phyloP scores from a whole-genome alignment of 1,140 invertebrate species.

The Chrysomallon squamiferum region DNA sequence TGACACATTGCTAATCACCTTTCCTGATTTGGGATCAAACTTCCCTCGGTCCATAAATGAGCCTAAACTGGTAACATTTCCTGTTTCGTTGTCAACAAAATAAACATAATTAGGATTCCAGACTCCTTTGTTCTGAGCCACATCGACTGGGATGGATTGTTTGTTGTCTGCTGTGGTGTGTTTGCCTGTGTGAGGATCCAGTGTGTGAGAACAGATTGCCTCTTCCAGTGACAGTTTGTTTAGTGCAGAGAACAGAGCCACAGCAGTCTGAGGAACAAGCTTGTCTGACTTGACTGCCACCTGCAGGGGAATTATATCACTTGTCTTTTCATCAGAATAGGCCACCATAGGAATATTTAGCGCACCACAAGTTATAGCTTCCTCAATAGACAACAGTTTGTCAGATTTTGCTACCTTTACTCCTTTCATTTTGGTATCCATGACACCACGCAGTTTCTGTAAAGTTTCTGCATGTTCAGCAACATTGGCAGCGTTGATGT shows the following conservation, averaged over 20 bases:
- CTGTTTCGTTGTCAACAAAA: slow-evolving; percentile 47
- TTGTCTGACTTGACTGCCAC: slow-evolving; percentile 43
- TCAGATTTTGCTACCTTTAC: slow-evolving; percentile 26
- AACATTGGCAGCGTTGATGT: slow-evolving; percentile 44
- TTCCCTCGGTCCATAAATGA: slow-evolving; percentile 39
- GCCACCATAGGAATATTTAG: slow-evolving; percentile 42
- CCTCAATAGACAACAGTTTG: slow-evolving; percentile 36
- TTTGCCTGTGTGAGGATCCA: slow-evolving; percentile 62
- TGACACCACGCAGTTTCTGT: slow-evolving; percentile 30
- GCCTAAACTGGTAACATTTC: slow-evolving; percentile 43
- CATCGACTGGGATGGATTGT: slow-evolving; percentile 63
- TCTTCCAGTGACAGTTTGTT: slow-evolving; percentile 70
- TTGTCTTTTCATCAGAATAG: slow-evolving; percentile 33
- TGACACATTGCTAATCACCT: slow-evolving; percentile 75
- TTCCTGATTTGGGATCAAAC: slow-evolving; percentile 76
- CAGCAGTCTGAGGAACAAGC: slow-evolving; percentile 63
- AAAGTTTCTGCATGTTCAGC: slow-evolving; percentile 39
- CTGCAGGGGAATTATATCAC: slow-evolving; percentile 33
- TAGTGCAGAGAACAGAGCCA: slow-evolving; percentile 70
- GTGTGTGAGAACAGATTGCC: slow-evolving; percentile 74
- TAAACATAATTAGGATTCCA: slow-evolving; percentile 48
- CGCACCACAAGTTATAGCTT: slow-evolving; percentile 47
- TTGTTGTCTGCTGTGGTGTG: slow-evolving; percentile 33
- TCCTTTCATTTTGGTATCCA: slow-evolving; percentile 40
- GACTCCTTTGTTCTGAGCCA: slow-evolving; percentile 61